A percentile compares a stretch with the other conserved stretches of the same genome.
phyloP scores from a whole-genome alignment of 2,113 vertebrate species.

The Cyanocitta stelleri region DNA sequence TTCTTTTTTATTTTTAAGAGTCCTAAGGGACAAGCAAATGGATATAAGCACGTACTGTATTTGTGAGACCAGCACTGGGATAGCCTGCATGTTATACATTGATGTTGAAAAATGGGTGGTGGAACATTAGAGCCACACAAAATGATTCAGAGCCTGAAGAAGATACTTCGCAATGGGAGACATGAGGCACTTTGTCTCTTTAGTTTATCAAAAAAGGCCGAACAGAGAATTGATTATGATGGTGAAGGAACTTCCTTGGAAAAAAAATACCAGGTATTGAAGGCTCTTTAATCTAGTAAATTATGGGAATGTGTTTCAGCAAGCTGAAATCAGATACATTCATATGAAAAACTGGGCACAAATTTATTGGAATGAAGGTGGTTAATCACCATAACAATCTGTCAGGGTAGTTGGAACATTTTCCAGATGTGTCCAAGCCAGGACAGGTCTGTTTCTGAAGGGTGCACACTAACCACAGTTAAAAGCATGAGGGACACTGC shows the following conservation, averaged over 20 bases:
- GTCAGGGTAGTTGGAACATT: background rate
- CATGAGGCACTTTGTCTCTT: background rate
- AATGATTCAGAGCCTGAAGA: slow-evolving; percentile 33
- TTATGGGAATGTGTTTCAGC: slow-evolving; percentile 28
- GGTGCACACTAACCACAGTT: background rate
- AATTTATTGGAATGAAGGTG: slow-evolving; percentile 16
- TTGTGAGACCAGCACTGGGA: background rate
- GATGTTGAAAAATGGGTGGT: slow-evolving; percentile 20
- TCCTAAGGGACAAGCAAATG: background rate
- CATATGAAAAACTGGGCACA: slow-evolving; percentile 1
- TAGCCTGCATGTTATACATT: background rate
- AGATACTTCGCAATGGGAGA: slow-evolving; percentile 21
- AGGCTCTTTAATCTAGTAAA: slow-evolving; percentile 45
- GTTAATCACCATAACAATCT: slow-evolving; percentile 43
- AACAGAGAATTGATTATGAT: slow-evolving; percentile 24
- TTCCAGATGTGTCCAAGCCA: slow-evolving; percentile 28
- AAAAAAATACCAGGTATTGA: slow-evolving; percentile 43
- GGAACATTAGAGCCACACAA: background rate
- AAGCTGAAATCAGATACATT: slow-evolving; percentile 27
- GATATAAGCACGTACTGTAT: background rate
- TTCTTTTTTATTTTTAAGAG: background rate
- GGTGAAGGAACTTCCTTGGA: slow-evolving; percentile 1
- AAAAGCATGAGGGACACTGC: background rate
- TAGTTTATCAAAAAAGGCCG: slow-evolving; percentile 24
- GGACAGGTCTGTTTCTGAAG: background rate